These are phyloP conservation scores for Globicephala melas DNA, from an alignment of 2,113 vertebrate genomes.

Conservation along the genomic window DNA sequence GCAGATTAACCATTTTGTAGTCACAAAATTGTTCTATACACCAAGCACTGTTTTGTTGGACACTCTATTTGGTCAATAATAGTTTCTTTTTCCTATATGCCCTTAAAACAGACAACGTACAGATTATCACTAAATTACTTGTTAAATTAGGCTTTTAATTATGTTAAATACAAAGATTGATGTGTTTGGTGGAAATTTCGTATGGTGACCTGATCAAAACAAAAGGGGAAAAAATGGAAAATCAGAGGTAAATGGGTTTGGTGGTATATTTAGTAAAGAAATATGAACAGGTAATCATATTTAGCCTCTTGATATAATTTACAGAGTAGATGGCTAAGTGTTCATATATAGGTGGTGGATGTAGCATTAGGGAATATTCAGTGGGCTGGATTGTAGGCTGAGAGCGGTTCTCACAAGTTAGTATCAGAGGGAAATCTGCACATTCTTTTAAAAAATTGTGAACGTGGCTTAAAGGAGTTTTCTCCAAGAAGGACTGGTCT, in stretches of 20 bases:
- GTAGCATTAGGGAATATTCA: constrained; percentile 40
- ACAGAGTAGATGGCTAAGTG: constrained; percentile 38
- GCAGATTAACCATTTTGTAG: constrained; percentile 35
- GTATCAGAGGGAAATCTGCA: constrained; percentile 35
- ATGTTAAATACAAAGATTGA: constrained; percentile 44
- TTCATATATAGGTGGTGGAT: constrained; percentile 3
- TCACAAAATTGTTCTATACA: constrained; percentile 35
- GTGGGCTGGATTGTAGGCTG: background rate
- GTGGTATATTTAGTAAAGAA: constrained; percentile 36
- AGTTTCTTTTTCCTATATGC: constrained; percentile 35
- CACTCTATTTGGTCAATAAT: background rate
- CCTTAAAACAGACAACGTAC: background rate
- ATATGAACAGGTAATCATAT: constrained; percentile 43
- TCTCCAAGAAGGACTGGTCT: constrained; percentile 47
- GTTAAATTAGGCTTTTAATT: constrained; percentile 55
- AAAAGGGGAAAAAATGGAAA: constrained; percentile 6
- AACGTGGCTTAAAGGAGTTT: background rate
- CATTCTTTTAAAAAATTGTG: constrained; percentile 19
- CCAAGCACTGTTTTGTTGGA: constrained; percentile 42
- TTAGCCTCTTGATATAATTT: constrained; percentile 71
- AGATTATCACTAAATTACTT: constrained; percentile 13
- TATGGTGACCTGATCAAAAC: constrained; percentile 2
- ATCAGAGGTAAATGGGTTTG: constrained; percentile 49
- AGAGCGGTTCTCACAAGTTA: constrained; percentile 53
- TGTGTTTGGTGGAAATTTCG: constrained; percentile 14